Evolutionary conservation across 2,888 invertebrate species (phyloP).

Genomic region (Deilephila porcellus): DNA sequence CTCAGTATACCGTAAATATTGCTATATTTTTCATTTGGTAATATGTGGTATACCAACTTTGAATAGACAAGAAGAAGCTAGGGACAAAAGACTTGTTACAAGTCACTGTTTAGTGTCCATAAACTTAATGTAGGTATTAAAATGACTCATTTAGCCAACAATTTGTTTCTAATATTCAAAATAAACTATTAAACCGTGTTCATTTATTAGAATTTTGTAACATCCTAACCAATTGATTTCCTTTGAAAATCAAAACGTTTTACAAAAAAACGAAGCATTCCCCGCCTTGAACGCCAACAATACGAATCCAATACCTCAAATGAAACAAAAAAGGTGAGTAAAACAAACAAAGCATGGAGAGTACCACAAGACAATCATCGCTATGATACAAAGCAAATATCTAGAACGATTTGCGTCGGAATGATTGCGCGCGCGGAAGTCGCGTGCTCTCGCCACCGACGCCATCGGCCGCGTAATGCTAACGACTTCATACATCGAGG

Average conservation of each 20-base stretch:
- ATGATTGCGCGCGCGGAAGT: conserved; percentile 60
- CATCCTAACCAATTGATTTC: too few relatives aligned
- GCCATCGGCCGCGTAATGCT: conserved; percentile 51
- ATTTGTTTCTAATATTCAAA: too few relatives aligned
- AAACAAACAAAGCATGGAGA: conserved; percentile 23
- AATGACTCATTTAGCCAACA: too few relatives aligned
- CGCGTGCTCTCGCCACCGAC: conserved; percentile 67
- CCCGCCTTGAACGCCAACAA: neutral
- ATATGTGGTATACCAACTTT: neutral
- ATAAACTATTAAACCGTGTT: too few relatives aligned
- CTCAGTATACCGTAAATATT: neutral
- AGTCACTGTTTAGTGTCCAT: too few relatives aligned
- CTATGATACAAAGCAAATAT: conserved; percentile 53
- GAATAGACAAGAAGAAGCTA: neutral
- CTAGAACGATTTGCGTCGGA: conserved; percentile 44
- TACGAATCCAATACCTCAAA: neutral
- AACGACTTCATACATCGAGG: conserved; percentile 45
- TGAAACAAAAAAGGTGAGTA: conserved; percentile 6
- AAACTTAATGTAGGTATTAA: too few relatives aligned
- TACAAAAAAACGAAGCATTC: neutral
- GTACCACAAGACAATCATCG: conserved; percentile 50
- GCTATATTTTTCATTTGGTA: neutral
- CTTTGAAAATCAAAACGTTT: too few relatives aligned
- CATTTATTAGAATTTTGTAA: too few relatives aligned
- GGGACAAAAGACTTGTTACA: too few relatives aligned